Evolutionary conservation across 1,140 invertebrate species (phyloP), one percentile per base, ranked within the genome.

Genomic region (Myzus persicae): DNA sequence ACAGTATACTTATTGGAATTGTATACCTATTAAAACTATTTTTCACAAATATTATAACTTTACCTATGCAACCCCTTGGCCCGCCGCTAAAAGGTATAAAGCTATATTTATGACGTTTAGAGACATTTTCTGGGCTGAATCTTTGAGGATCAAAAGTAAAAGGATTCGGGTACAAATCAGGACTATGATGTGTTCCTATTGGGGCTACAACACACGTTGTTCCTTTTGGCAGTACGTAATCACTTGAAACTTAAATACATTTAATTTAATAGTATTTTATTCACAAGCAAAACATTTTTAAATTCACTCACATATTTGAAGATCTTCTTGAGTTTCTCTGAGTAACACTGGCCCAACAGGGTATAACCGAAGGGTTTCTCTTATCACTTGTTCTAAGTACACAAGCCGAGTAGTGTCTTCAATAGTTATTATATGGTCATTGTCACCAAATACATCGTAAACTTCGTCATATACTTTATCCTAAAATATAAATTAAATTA

Each of bases 191-290:
- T 20, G 96, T 87, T 0, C 22, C 38, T 94, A 96, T 97, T n/a
- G 96, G 96, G 2, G 96, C 94, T 84, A 98, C 96, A 1, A 97
- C 95, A 1, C 97, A 96, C 3, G 97, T 97, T 4, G 96, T 95
- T 54, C 97, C 97, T 88, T 96, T 95, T 8, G 97, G 98, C 22
- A 94, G 54, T 11, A 87, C 93, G 84, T 93, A 54, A 85, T 93
- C 22, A 38, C 48, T 11, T 20, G 87, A 89, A 51, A 24, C 87
- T 89, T 26, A 38, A 89, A 40, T 9, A 26, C 3, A 48, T 7
- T 18, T 1, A 7, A 87, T 44, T n/a, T 92, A 44, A 94, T 44
- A 44, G n/a, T n/a, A n/a, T n/a, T n/a, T n/a, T n/a, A n/a, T n/a
- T n/a, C n/a, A 82, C 8, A 24, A 8, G 2, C 42, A 11, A 18